Percentiles rank a stretch among this genome's conserved stretches.
phyloP scores from a whole-genome alignment of 2,113 vertebrate species.

The Anarrhichthys ocellatus region DNA sequence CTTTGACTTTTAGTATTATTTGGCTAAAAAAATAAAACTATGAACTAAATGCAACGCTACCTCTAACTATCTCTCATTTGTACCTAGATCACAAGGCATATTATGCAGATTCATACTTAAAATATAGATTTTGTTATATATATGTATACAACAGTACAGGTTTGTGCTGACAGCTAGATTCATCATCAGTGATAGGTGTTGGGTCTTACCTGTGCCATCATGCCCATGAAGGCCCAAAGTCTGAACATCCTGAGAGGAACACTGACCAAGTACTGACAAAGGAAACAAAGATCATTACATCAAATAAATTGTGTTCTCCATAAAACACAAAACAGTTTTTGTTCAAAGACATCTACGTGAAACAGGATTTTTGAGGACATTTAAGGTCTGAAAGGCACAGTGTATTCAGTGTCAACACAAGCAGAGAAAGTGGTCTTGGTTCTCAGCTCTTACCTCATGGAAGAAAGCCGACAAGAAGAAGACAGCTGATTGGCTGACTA shows the following conservation, averaged over 20 bases:
- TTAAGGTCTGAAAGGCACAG: too few species aligned
- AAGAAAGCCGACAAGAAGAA: constrained; percentile 93
- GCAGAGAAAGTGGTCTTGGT: neutral
- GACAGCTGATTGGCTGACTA: constrained; percentile 85
- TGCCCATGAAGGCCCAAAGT: constrained; percentile 93
- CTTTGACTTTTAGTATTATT: neutral
- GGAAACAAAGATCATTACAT: neutral
- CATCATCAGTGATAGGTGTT: neutral
- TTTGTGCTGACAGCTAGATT: neutral
- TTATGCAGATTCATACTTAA: neutral
- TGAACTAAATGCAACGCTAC: neutral
- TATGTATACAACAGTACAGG: neutral
- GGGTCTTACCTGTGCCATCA: constrained; percentile 91
- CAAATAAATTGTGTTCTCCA: neutral
- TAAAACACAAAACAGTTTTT: neutral
- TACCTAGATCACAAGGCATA: neutral
- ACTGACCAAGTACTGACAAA: constrained; percentile 90
- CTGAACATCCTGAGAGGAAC: constrained; percentile 95
- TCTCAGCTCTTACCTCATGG: constrained; percentile 87
- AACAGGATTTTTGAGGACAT: neutral
- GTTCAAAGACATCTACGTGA: neutral
- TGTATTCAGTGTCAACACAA: constrained; percentile 10
- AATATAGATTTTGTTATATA: neutral
- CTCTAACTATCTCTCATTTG: neutral
- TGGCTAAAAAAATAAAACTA: neutral